Evolutionary conservation across 2,888 invertebrate genomes (phyloP), one percentile per base, ranked within the genome.

Genomic region (Leptopilina drosophilae): DNA sequence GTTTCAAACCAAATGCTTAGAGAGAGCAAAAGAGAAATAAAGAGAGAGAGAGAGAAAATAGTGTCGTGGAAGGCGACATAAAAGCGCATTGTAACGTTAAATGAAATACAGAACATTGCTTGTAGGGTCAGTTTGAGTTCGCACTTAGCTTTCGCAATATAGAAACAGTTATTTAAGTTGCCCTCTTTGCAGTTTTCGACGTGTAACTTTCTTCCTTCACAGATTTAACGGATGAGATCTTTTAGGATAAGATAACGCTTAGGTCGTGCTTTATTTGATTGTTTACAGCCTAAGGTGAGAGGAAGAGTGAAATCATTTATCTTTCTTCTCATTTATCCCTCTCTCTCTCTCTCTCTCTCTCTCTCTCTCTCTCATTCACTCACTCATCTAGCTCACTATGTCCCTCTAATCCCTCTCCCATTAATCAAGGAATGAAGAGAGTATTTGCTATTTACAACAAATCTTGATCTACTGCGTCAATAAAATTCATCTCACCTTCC

Each of bases 261-360:
- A 81, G 82, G 83, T 81, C 81, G 83, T 82, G 82, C 85, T 86
- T 87, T 87, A 85, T 85, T 86, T 87, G 85, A 88, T 87, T 85
- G 84, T 82, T 67, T 65, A 65, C 75, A 49, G 75, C 64, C 66
- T 64, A 62, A 62, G 53, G 33, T 76, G 26, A n/a, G 56, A 59
- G 56, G 33, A 40, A 59, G 56, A n/a, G 56, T 9, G 4, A 11
- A 33, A 73, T n/a, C 73, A 73, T 59, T 73, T 56, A 56, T 73
- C 69, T 73, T 56, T 73, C n/a, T 9, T 33, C 33, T 73, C 40
- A 59, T 73, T 56, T 26, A 73, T 56, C 33, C n/a, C 26, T 26
- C 7, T 5, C 9, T 4, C 56, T 73, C 56, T 56, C 0, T 42
- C 42, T 42, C 56, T n/a, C 26, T 53, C 7, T 9, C n/a, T 8